Evolutionary conservation across 2,797 vertebrate species (phyloP).

Genomic region (Brachyalestes nurse): DNA sequence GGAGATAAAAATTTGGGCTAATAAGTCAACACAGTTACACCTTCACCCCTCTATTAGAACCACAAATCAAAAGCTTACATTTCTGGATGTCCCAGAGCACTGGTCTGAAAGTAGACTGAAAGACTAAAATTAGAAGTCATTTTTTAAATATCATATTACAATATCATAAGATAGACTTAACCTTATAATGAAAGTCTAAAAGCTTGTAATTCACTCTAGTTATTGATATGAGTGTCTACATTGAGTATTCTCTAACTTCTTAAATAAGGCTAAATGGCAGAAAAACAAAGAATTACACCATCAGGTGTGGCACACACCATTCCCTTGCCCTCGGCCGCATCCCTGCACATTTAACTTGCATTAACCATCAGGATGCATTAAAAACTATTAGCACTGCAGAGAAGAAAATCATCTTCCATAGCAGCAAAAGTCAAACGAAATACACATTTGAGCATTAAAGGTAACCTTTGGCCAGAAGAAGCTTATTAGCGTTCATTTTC

Average conservation of each 20-base stretch:
- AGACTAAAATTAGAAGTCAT: neutral
- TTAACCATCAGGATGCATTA: constrained; percentile 61
- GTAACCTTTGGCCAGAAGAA: constrained; percentile 70
- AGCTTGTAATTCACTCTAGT: too few species aligned
- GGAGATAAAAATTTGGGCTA: constrained; percentile 77
- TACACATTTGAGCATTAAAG: constrained; percentile 69
- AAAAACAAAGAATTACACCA: neutral
- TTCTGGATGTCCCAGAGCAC: constrained; percentile 60
- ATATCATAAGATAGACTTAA: too few species aligned
- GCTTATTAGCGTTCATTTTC: constrained; percentile 67
- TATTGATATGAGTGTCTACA: neutral
- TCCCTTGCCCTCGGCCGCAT: neutral
- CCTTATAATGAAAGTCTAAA: too few species aligned
- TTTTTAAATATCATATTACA: too few species aligned
- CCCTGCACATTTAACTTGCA: constrained; percentile 3
- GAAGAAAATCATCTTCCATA: constrained; percentile 57
- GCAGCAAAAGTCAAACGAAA: constrained; percentile 69
- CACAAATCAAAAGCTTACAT: constrained; percentile 46
- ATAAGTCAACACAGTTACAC: neutral
- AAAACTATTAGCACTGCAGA: constrained; percentile 64
- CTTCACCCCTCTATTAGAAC: neutral
- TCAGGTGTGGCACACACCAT: neutral
- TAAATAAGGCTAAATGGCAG: constrained; percentile 43
- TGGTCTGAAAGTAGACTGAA: neutral
- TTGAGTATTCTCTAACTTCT: constrained; percentile 59